These are phyloP conservation scores for Hoplostethus mediterraneus DNA, from an alignment of 2,797 vertebrate species.

Conservation along the genomic window DNA sequence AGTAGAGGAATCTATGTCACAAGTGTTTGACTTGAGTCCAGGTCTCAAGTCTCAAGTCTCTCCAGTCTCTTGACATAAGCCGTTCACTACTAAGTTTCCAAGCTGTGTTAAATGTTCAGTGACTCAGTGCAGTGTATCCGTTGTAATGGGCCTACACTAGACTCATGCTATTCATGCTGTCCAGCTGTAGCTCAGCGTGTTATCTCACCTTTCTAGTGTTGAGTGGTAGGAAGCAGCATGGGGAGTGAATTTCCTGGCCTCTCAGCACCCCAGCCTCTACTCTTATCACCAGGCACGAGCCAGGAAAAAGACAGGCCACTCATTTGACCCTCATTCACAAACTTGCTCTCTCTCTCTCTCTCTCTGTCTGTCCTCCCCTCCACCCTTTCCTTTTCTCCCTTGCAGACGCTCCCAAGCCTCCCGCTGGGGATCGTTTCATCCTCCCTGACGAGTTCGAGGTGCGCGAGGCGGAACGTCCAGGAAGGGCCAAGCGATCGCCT, in stretches of 20 bases:
- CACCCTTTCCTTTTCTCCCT: slow-evolving; percentile 34
- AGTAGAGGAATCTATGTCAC: no score
- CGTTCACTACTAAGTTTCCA: slow-evolving; percentile 2
- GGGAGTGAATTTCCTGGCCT: slow-evolving; percentile 76
- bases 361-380: slow-evolving; percentile 8
- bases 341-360: slow-evolving; percentile 12
- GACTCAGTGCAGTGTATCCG: neutral
- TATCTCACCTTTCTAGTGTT: slow-evolving; percentile 41
- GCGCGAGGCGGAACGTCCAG: slow-evolving; percentile 57
- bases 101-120: slow-evolving; percentile 6
- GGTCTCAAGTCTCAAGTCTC: no score
- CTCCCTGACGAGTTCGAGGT: slow-evolving; percentile 88
- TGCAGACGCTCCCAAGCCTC: slow-evolving; percentile 91
- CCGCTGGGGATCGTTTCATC: slow-evolving; percentile 84
- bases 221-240: slow-evolving; percentile 56
- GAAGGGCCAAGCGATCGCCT: slow-evolving; percentile 89
- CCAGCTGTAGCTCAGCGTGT: slow-evolving; percentile 17
- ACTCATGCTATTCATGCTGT: neutral
- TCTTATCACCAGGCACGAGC: slow-evolving; percentile 64
- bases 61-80: neutral
- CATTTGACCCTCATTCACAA: slow-evolving; percentile 67
- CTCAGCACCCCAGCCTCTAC: slow-evolving; percentile 53
- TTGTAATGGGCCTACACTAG: neutral
- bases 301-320: slow-evolving; percentile 63
- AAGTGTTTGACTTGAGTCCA: no score